Evolutionary conservation across 2,113 vertebrate species (phyloP), one percentile per base, ranked within the genome.

Genomic region (Myiopsitta monachus): DNA sequence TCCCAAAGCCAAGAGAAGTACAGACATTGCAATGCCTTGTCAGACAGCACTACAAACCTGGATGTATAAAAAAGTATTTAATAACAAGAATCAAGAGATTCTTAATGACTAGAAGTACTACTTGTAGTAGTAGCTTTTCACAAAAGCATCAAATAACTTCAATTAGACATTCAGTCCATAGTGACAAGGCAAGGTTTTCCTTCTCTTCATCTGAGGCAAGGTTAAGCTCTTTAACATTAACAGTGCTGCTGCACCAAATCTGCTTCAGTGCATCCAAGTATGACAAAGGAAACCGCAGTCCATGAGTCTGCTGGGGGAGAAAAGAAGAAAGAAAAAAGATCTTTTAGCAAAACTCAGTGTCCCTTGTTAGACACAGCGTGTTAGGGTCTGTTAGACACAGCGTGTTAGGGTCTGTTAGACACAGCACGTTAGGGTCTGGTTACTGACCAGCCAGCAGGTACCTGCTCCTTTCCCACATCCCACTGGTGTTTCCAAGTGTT

Each of bases 121-220:
- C 46, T 46, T 62, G 24, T 6, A 85, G 36, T n/a, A 91, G 21
- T 39, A 92, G 47, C 64, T 55, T 3, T 59, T 92, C 47, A 38
- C 30, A 62, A 17, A 82, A 78, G 30, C 54, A 68, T 96, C 97
- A 98, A 75, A 97, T 87, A 51, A 98, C 98, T 78, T 98, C 96
- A 92, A 99, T 90, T 43, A 99, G 97, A 72, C 98, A 98, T 87
- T 99, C 99, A 19, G 98, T 98, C 99, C 99, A 99, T 11, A 99
- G 98, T 2, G 98, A 97, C 70, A 99, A 75, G 8, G 96, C 98
- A 83, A 99, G 97, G 76, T 97, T 98, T 94, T 98, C 96, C 92
- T 98, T 99, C 61, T 98, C 99, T 63, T 97, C 96, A 51, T 98
- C 97, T 23, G 98, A 96, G 38, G 41, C 26, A 43, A 99, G 98